Percentiles rank a stretch among this genome's conserved stretches.
These are phyloP conservation scores for Drosophila prostipennis DNA, from an alignment of 2,888 invertebrate species.

Conservation along the genomic window DNA sequence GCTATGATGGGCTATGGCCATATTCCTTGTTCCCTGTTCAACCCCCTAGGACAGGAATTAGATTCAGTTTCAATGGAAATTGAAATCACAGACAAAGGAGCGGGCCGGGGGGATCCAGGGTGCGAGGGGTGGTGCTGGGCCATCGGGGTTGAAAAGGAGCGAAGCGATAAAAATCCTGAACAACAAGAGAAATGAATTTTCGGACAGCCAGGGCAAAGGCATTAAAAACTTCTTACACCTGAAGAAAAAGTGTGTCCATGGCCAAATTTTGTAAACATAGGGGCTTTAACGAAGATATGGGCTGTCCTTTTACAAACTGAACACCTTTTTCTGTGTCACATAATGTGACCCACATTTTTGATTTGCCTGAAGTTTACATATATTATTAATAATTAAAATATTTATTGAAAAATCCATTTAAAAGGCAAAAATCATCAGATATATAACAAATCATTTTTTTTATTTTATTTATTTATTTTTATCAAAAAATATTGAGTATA, in stretches of 20 bases:
- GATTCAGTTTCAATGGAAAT: constrained; percentile 82
- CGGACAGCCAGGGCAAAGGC: constrained; percentile 37
- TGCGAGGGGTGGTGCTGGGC: constrained; percentile 29
- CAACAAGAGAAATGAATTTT: constrained; percentile 46
- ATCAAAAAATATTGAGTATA: too few species aligned
- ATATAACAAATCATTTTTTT: too few species aligned
- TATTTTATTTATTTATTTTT: too few species aligned
- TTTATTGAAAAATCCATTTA: too few species aligned
- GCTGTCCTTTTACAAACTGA: too few species aligned
- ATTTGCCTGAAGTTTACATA: too few species aligned
- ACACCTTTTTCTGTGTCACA: too few species aligned
- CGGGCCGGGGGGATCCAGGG: constrained; percentile 3
- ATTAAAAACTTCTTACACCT: constrained; percentile 55
- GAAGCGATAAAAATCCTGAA: constrained; percentile 50
- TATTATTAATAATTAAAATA: too few species aligned
- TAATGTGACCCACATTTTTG: too few species aligned
- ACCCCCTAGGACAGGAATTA: constrained; percentile 63
- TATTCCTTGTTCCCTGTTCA: constrained; percentile 2
- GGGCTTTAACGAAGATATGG: too few species aligned
- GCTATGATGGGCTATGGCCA: constrained; percentile 50
- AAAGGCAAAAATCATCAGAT: too few species aligned
- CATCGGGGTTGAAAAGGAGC: constrained; percentile 43
- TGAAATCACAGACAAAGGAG: constrained; percentile 77
- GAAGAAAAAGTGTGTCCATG: neutral
- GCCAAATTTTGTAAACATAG: too few species aligned